Percentiles rank a stretch among this genome's conserved stretches.
These are phyloP conservation scores for Sinocyclocheilus grahami DNA, from an alignment of 2,113 vertebrate species.

Conservation along the genomic window DNA sequence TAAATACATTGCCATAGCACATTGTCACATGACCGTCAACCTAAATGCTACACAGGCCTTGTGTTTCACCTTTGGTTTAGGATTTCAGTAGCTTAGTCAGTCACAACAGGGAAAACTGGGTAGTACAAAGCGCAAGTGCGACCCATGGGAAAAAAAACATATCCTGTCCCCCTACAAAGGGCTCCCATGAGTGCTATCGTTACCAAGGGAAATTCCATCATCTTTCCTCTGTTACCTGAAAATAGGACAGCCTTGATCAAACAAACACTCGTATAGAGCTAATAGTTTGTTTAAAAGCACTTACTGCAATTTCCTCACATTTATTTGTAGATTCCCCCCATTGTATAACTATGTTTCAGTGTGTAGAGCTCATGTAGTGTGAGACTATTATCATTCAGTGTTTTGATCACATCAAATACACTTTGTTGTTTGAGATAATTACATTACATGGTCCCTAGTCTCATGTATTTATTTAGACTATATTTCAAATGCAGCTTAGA, in stretches of 20 bases:
- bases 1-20: constrained; percentile 26
- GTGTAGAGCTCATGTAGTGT: neutral
- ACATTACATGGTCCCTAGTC: neutral
- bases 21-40: constrained; percentile 35
- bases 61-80: constrained; percentile 59
- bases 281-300: neutral
- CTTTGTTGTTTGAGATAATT: constrained; percentile 5
- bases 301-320: constrained; percentile 16
- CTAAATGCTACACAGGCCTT: constrained; percentile 46
- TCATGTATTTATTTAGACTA: neutral
- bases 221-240: constrained; percentile 28
- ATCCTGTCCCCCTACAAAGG: constrained; percentile 24
- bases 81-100: constrained; percentile 65
- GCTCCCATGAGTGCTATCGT: constrained; percentile 3
- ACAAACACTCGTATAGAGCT: neutral
- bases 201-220: constrained; percentile 49
- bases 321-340: neutral
- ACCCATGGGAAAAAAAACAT: constrained; percentile 26
- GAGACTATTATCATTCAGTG: neutral
- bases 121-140: constrained; percentile 31
- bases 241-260: constrained; percentile 27
- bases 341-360: neutral
- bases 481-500: neutral
- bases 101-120: constrained; percentile 48
- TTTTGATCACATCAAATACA: constrained; percentile 1